Evolutionary conservation across 2,797 vertebrate species (phyloP).

Genomic region (Sebastes kiyomatsui): DNA sequence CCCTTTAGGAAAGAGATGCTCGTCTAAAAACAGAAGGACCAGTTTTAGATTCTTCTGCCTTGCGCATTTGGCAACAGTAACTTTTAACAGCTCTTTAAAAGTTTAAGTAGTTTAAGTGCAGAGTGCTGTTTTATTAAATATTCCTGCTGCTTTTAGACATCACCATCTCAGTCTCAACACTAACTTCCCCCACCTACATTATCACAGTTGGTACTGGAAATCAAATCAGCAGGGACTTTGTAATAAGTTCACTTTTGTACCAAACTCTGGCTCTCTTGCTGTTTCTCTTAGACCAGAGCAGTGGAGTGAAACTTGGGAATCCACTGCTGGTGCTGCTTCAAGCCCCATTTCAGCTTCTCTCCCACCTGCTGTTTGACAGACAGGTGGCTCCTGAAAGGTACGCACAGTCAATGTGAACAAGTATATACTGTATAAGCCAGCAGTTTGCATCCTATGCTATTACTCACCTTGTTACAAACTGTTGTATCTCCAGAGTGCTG

Average conservation of each 20-base stretch:
- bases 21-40: not conserved
- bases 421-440: too few relatives aligned
- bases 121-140: not conserved
- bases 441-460: not conserved
- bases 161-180: not conserved
- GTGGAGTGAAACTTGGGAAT: constrained; percentile 90
- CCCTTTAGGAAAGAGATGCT: not conserved
- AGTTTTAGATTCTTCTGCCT: not conserved
- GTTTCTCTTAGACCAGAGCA: constrained; percentile 79
- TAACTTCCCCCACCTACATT: not conserved
- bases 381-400: constrained; percentile 96
- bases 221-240: not conserved
- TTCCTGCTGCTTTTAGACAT: not conserved
- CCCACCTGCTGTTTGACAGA: constrained; percentile 92
- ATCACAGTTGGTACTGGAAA: not conserved
- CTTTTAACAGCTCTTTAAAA: not conserved
- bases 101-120: not conserved
- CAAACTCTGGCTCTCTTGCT: not conserved
- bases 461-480: not conserved
- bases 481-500: constrained; percentile 79
- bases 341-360: constrained; percentile 89
- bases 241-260: not conserved
- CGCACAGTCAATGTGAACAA: not conserved
- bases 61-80: not conserved
- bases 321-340: constrained; percentile 93